Percentiles rank a stretch among this genome's conserved stretches.
These are phyloP conservation scores for Pammene aurita DNA, from an alignment of 2,888 invertebrate genomes.

Conservation along the genomic window DNA sequence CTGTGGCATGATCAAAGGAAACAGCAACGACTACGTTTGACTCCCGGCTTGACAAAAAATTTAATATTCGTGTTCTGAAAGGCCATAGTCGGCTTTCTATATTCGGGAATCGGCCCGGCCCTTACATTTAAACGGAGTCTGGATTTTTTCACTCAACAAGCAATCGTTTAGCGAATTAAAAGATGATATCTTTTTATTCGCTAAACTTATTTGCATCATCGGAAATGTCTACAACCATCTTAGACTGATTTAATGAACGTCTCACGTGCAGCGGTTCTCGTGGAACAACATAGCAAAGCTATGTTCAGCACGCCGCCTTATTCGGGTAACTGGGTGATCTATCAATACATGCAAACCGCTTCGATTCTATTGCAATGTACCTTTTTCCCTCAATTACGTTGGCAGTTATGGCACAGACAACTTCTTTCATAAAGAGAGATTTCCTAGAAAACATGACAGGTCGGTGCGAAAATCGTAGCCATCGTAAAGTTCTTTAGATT, in stretches of 20 bases:
- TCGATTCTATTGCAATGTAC: neutral
- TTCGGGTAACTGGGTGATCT: conserved; percentile 34
- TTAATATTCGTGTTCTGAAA: no score
- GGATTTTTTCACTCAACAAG: no score
- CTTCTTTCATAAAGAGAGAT: conserved; percentile 27
- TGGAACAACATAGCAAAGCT: conserved; percentile 5
- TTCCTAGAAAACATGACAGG: conserved; percentile 14
- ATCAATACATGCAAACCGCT: conserved; percentile 32
- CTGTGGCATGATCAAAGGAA: no score
- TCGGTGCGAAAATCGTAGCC: conserved; percentile 11
- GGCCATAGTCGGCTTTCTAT: no score
- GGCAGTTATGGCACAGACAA: conserved; percentile 27
- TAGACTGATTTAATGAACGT: conserved; percentile 23
- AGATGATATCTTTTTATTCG: no score
- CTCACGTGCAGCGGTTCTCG: neutral
- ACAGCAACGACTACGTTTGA: no score
- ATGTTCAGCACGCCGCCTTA: conserved; percentile 3
- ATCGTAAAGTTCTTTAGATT: conserved; percentile 1
- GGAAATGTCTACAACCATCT: conserved; percentile 33
- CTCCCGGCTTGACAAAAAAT: no score
- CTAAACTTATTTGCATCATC: no score
- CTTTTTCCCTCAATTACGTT: neutral
- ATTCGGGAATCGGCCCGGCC: no score
- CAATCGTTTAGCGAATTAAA: neutral
- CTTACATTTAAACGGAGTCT: no score